Conservation (phyloP, 2,113 vertebrate genomes). For the Odontophorus gujanensis region DNA sequence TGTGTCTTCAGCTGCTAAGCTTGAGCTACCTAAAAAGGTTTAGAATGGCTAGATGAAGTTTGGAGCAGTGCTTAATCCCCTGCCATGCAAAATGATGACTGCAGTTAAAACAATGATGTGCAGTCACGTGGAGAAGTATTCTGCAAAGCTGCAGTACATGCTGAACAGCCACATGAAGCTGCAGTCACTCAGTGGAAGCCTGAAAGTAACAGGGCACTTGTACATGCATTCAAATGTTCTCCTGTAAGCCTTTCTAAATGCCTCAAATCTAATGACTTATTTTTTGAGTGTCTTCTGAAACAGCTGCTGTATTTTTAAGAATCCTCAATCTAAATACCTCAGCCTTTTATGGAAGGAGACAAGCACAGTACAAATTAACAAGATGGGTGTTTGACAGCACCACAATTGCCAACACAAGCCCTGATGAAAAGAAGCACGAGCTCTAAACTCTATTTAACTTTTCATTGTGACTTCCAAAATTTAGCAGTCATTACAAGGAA, state of each 20-base stretch:
- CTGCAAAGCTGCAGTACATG: background rate
- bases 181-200: background rate
- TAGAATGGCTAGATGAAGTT: background rate
- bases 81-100: background rate
- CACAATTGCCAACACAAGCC: slow-evolving; percentile 10
- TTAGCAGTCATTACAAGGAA: slow-evolving; percentile 19
- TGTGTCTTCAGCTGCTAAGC: background rate
- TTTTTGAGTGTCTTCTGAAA: background rate
- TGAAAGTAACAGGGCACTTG: background rate
- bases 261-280: background rate
- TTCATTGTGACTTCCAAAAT: slow-evolving; percentile 35
- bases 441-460: slow-evolving; percentile 28
- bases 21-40: background rate
- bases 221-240: background rate
- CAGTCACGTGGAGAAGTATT: background rate
- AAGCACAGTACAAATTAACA: slow-evolving; percentile 56
- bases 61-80: background rate
- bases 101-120: background rate
- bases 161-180: background rate
- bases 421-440: slow-evolving; percentile 11
- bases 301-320: slow-evolving; percentile 72
- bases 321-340: slow-evolving; percentile 72
- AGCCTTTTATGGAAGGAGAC: slow-evolving; percentile 76
- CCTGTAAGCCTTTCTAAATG: background rate
- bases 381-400: slow-evolving; percentile 46